Evolutionary conservation across 2,797 vertebrate species (phyloP), one percentile per base, ranked within the genome.

Genomic region (Coreius guichenoti): DNA sequence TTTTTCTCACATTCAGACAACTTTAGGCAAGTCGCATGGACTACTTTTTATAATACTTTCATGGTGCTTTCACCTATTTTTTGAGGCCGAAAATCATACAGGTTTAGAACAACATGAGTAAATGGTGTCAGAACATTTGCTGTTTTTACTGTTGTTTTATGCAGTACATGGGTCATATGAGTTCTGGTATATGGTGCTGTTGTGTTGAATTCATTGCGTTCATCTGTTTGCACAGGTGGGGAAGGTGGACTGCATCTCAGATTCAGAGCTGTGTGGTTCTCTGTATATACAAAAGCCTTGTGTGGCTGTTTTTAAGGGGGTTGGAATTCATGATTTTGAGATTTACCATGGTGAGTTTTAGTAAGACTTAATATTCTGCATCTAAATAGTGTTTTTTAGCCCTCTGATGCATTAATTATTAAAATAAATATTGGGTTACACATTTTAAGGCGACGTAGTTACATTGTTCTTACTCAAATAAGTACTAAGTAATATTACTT

Each of bases 231-330:
- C 88, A n/a, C 81, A 99, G 98, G 95, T 99, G 80, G 97, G 98
- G 85, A 96, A 93, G 86, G 97, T 99, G 13, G 94, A 99, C 91
- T 99, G 98, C 81, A 83, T 89, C 21, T 90, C 93, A 4, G 96
- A 97, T 81, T 91, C 93, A 21, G 87, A 92, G 21, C 67, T 97
- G 86, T 99, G 98, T 90, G 94, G 91, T 83, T 95, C 96, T 31
- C 93, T 99, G 0, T 99, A 98, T 89, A 96, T 99, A 89, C 95
- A 96, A 31, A 96, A 97, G 89, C 93, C 97, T 5, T 96, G 96
- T 76, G 91, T 98, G 51, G 97, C 95, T 1, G 96, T 97, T 70
- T 99, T 99, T 92, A 99, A 99, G 95, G 98, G 98, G 82, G 95
- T 97, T 67, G 98, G 98, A 85, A 94, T 96, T 86, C 94, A 96